Base-by-base conservation (phyloP, 2,797 vertebrate genomes). In the Dermochelys coriacea region DNA sequence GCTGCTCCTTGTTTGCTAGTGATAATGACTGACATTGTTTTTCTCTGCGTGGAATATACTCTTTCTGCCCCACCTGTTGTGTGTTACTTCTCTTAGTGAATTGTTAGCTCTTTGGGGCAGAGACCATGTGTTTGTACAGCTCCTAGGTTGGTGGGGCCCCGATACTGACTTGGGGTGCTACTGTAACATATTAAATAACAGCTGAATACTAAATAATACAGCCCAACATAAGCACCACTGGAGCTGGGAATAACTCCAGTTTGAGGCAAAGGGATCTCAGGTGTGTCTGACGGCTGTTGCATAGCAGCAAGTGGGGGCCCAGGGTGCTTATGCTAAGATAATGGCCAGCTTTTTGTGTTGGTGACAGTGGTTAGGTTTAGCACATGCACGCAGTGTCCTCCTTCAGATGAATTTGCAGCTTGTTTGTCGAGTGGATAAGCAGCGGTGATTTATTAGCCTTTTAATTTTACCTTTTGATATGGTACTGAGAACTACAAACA, bases 291-390 rank as follows among this genome's bases (percentile, higher is more conserved):
- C 14, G 6, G 37, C 23, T 27, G 23, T 23, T 16, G 27, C 37
- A 29, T 41, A 57, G 29, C 47, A 19, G 29, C 16, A 49, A 34
- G 29, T 15, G 50, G 23, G 18, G 29, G 8, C 45, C 88, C 82
- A 61, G 41, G 34, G 50, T 11, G 7, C 55, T 93, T 75, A 81
- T 86, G 29, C 16, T 49, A 9, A 85, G 61, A 6, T 7, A 45
- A 16, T 0, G 31, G 34, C 47, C 47, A 79, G 29, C 27, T 49
- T 34, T 79, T 23, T 31, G 45, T 34, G 49, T 37, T 1, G 4
- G n/a, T 4, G 41, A 6, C 0, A 1, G 10, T 49, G 68, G 85
- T 41, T 54, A 11, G 1, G 1, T 55, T 3, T 12, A 23, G 34
- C 19, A 1, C 27, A 41, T 45, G 31, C 25, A 4, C 29, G 16